Base-by-base conservation (phyloP, 2,797 vertebrate genomes). In the Moxostoma hubbsi region DNA sequence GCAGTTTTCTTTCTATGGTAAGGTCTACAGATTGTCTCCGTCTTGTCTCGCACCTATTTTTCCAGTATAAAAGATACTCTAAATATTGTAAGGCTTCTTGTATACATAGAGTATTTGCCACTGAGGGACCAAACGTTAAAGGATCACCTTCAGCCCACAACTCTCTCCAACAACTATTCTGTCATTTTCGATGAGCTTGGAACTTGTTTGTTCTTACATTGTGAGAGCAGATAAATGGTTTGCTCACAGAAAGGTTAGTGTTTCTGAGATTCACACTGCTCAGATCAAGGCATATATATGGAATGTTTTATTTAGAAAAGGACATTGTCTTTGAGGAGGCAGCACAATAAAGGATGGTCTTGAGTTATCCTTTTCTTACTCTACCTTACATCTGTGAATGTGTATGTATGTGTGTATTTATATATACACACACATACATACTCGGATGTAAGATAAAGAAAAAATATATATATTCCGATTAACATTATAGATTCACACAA, bases 1-100 rank as follows among this genome's bases (percentile, higher is more conserved):
- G 89, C 89, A 86, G 85, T 87, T 84, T 86, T 89, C 82, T 81
- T 85, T 87, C 73, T 73, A 70, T 70, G 84, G 84, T 83, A 81
- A 88, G 81, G 85, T 83, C 84, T 83, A 91, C 91, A 93, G 94
- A 94, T 94, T 94, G 93, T 94, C 94, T 92, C 83, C 57, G 82
- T 89, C 82, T 88, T 82, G 65, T 89, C 85, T 88, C 74, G 84
- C 82, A 70, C 88, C 85, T 51, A 74, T 83, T 53, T 83, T 24
- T 78, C 54, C 24, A 82, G 85, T 90, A 90, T 69, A 90, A 92
- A 92, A 90, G 77, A 85, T 84, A 66, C 73, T 88, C 81, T 84
- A 75, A 88, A 87, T 88, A 88, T 88, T 85, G 78, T 92, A 92
- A 91, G 90, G 90, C 88, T 81, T 87, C 82, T 82, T 86, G 84